Conservation (phyloP, 2,888 invertebrate genomes). For the Arrhopalites spinosus region DNA sequence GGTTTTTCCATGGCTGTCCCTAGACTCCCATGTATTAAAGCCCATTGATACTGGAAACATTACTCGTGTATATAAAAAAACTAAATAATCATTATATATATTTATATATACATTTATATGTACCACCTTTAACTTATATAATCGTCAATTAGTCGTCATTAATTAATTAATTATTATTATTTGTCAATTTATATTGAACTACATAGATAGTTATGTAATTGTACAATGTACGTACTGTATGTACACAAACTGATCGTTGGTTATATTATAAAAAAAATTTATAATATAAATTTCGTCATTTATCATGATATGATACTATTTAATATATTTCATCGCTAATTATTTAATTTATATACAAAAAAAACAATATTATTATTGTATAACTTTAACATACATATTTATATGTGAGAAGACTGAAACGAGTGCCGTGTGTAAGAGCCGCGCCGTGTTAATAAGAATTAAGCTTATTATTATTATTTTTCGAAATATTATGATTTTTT, state of each 20-base stretch:
- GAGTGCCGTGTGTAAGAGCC: constrained; percentile 16
- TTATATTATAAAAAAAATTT: too few species aligned
- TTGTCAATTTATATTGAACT: too few species aligned
- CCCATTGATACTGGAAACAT: neutral
- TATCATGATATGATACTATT: neutral
- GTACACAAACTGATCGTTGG: too few species aligned
- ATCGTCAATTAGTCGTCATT: neutral
- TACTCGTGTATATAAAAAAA: neutral
- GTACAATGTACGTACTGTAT: too few species aligned
- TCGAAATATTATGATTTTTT: neutral
- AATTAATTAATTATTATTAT: neutral
- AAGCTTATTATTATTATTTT: neutral
- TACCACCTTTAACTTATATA: neutral
- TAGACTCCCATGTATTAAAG: constrained; percentile 25
- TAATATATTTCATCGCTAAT: neutral
- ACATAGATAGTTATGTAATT: too few species aligned
- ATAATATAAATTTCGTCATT: neutral
- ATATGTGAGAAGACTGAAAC: constrained; percentile 33
- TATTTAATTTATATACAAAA: too few species aligned
- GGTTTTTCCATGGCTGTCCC: constrained; percentile 51
- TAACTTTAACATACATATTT: neutral
- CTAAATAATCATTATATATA: neutral
- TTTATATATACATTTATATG: too few species aligned
- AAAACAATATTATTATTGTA: too few species aligned
- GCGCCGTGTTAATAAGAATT: too few species aligned